Evolutionary conservation across 2,797 vertebrate genomes (phyloP), one percentile per base, ranked within the genome.

Genomic region (Dicrostonyx torquatus): DNA sequence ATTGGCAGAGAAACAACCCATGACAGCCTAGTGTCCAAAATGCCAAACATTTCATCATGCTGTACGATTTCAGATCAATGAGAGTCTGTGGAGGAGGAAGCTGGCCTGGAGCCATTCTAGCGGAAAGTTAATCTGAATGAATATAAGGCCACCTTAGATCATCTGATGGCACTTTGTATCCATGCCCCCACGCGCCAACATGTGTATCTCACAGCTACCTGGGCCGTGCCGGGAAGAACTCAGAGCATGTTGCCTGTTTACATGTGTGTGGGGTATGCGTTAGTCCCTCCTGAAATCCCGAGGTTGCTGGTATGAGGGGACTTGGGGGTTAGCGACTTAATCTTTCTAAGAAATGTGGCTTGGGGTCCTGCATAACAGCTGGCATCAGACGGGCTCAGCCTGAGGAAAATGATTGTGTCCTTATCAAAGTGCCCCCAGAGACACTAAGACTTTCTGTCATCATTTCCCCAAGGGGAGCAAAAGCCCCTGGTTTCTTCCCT

Each of bases 91-190:
- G 76, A 90, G 26, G 18, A 68, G 22, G 31, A 45, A 24, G 45
- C 53, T n/a, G 50, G n/a, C 37, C 13, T 37, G 68, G 53, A 43
- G 29, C 37, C 11, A n/a, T 37, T 64, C 70, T 48, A 43, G 50
- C 48, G 29, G 40, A 50, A 77, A 53, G n/a, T 37, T 88, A 43
- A 37, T 62, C 4, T 0, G 3, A 0, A 0, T 45, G n/a, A 66
- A 10, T 22, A 31, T 4, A 22, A 0, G 3, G 24, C 70, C 68
- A 2, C 62, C 78, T 76, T n/a, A n/a, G 76, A 68, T 45, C 48
- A 34, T 87, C 75, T 14, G 34, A 22, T 26, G 40, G 10, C 37
- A 18, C 60, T 3, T 2, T 22, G 9, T 13, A 24, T 1, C 24
- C 9, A 22, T 22, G 9, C 37, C 18, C 34, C 29, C 22, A 4